phyloP scores from a whole-genome alignment of 2,888 invertebrate species.

The Altica lythri region DNA sequence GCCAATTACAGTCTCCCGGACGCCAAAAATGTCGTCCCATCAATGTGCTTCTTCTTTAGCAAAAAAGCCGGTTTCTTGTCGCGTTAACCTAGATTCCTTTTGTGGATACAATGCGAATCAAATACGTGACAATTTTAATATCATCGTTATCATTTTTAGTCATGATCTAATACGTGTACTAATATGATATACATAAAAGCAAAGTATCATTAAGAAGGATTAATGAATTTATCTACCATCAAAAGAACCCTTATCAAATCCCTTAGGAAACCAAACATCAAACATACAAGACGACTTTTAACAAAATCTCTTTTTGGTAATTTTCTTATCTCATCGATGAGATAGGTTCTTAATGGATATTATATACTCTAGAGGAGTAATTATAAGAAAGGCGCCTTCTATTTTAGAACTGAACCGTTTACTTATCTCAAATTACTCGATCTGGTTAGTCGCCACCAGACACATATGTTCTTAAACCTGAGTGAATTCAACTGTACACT shows the following conservation, averaged over 20 bases:
- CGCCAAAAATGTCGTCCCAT: slow-evolving; percentile 22
- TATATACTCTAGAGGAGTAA: slow-evolving; percentile 29
- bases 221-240: slow-evolving; percentile 20
- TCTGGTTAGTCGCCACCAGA: slow-evolving; percentile 29
- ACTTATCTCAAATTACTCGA: slow-evolving; percentile 37
- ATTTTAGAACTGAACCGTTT: slow-evolving; percentile 34
- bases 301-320: slow-evolving; percentile 24
- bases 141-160: too few species aligned
- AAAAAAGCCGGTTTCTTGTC: not conserved
- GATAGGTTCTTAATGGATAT: slow-evolving; percentile 34
- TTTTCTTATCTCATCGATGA: slow-evolving; percentile 30
- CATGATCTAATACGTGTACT: too few species aligned
- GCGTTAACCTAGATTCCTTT: slow-evolving; percentile 11
- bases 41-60: slow-evolving; percentile 3
- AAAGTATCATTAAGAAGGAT: slow-evolving; percentile 12
- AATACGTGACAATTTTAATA: too few species aligned
- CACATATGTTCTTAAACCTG: slow-evolving; percentile 29
- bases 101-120: too few species aligned
- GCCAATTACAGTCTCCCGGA: slow-evolving; percentile 16
- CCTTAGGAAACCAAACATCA: slow-evolving; percentile 13
- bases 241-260: slow-evolving; percentile 26
- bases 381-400: slow-evolving; percentile 38
- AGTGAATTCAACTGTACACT: slow-evolving; percentile 17
- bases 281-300: slow-evolving; percentile 22
- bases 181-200: too few species aligned